Base-by-base conservation (phyloP, 1,140 invertebrate genomes). In the Helicoverpa armigera region DNA sequence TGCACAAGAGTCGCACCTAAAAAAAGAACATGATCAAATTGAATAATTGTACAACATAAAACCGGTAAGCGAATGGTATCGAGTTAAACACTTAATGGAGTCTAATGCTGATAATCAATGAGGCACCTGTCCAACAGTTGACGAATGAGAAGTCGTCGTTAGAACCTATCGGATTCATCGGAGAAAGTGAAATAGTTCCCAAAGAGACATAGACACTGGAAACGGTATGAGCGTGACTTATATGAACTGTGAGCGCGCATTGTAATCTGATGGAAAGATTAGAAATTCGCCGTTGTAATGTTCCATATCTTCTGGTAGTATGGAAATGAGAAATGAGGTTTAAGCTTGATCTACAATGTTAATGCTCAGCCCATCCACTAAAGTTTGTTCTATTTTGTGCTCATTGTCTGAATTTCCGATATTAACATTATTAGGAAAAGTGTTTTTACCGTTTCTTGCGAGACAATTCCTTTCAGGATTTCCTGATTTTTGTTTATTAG, bases 1-100 rank as follows among this genome's bases (percentile, higher is more conserved):
- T 80, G 78, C 58, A 73, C 48, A 50, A 16, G 74, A 80, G 82
- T 78, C 54, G 79, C 82, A 84, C 82, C 79, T 48, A 50, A 43
- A 60, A 69, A 81, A 84, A 83, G 82, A 79, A 79, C 61, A 65
- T 10, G 61, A 77, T 74, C 76, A 60, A 43, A 82, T 82, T 82
- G 77, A 70, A 82, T 82, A 89, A 91, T 92, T 92, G 90, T 91
- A 89, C 90, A 91, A 91, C 84, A 84, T 65, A 81, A 65, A 88
- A 89, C 89, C 88, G 86, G 89, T 90, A 85, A 83, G 83, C 81
- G 82, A 85, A 91, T 88, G 84, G 86, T 92, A 93, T 93, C 90
- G 89, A 90, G 79, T 94, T 91, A 92, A 93, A 88, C 85, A 87
- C 89, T 92, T 88, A 94, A 92, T 94, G 90, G 91, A 87, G 86